Conservation (phyloP, 2,888 invertebrate species). For the Agrochola lota region DNA sequence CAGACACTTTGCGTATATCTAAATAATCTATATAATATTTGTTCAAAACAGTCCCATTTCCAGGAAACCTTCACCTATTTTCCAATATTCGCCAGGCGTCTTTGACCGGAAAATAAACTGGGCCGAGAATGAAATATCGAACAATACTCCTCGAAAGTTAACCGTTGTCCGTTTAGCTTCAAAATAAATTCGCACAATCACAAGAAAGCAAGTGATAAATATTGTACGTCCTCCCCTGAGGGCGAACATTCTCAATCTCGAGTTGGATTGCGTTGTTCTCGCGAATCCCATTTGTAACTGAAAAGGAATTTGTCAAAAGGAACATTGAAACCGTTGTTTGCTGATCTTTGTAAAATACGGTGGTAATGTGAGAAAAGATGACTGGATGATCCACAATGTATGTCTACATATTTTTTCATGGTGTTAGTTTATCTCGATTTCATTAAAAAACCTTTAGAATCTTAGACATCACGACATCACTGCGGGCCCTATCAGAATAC, state of each 20-base stretch:
- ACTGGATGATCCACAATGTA: not conserved
- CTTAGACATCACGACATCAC: too few species aligned
- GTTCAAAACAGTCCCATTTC: not conserved
- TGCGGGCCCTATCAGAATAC: too few species aligned
- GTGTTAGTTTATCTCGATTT: not conserved
- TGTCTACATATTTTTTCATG: not conserved
- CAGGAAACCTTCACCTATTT: conserved; percentile 30
- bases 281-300: conserved; percentile 66
- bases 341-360: conserved; percentile 30
- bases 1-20: too few species aligned
- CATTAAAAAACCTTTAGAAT: too few species aligned
- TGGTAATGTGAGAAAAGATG: conserved; percentile 10
- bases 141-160: conserved; percentile 31
- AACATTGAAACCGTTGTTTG: conserved; percentile 50
- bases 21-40: not conserved
- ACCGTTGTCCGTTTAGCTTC: conserved; percentile 43
- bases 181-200: conserved; percentile 57
- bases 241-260: conserved; percentile 68
- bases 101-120: conserved; percentile 23
- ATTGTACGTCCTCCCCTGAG: conserved; percentile 67
- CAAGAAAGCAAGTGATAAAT: conserved; percentile 66
- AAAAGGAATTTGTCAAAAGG: conserved; percentile 63
- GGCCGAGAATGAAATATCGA: conserved; percentile 31
- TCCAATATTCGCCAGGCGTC: conserved; percentile 15
- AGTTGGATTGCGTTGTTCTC: conserved; percentile 67